Evolutionary conservation across 2,888 invertebrate genomes (phyloP).

Genomic region (Drosophila yooni): DNA sequence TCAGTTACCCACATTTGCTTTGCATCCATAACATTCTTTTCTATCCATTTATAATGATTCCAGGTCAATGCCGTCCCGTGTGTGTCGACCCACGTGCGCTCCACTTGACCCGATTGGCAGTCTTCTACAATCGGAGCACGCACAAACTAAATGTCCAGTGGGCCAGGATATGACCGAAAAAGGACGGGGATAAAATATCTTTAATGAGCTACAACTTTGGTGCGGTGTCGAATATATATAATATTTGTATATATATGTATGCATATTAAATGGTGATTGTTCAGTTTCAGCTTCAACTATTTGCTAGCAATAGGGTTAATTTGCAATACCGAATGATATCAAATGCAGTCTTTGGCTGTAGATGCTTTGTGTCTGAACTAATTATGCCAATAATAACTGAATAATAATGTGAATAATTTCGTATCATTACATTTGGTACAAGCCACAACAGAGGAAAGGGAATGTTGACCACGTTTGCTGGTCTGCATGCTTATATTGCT

Average conservation of each 20-base stretch:
- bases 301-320: neutral
- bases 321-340: conserved; percentile 4
- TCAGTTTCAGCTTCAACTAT: no score
- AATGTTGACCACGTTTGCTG: no score
- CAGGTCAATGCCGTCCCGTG: neutral
- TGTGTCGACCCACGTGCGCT: neutral
- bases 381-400: conserved; percentile 56
- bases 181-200: neutral
- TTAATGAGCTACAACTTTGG: neutral
- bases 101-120: neutral
- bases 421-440: conserved; percentile 53
- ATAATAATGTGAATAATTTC: conserved; percentile 66
- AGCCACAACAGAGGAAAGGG: conserved; percentile 32
- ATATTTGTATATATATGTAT: neutral
- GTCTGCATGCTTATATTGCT: no score
- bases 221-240: neutral
- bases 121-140: conserved; percentile 1
- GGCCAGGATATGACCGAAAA: neutral
- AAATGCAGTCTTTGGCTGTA: neutral
- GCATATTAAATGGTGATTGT: neutral
- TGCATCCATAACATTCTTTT: neutral
- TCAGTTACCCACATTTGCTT: neutral
- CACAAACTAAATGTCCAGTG: neutral
- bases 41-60: neutral
- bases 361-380: neutral